Conservation (phyloP, 2,113 vertebrate species). For the Heteronetta atricapilla region DNA sequence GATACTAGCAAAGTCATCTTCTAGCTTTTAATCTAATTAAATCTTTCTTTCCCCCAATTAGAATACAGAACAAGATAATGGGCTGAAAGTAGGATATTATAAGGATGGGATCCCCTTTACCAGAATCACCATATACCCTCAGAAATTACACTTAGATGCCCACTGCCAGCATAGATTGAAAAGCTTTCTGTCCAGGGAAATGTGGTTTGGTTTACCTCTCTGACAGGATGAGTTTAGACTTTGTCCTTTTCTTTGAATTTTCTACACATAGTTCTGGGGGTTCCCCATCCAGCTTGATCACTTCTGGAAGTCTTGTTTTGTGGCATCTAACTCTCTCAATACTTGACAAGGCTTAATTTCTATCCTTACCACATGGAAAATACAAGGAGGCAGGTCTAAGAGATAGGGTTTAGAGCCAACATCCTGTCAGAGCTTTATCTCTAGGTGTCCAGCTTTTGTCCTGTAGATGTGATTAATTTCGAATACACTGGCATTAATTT, state of each 20-base stretch:
- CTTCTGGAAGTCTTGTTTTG: background rate
- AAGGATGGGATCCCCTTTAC: slow-evolving; percentile 39
- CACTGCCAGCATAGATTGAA: slow-evolving; percentile 29
- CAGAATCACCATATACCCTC: slow-evolving; percentile 29
- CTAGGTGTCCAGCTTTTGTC: background rate
- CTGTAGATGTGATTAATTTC: background rate
- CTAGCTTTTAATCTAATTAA: background rate
- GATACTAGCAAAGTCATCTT: background rate
- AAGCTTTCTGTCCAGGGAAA: background rate
- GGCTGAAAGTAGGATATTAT: slow-evolving; percentile 1
- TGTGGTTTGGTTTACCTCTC: slow-evolving; percentile 13
- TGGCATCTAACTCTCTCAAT: background rate
- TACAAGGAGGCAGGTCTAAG: background rate
- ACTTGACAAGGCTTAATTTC: background rate
- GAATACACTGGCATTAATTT: background rate
- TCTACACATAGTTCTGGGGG: background rate
- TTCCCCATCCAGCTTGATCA: background rate
- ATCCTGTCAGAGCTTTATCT: background rate
- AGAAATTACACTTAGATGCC: slow-evolving; percentile 29
- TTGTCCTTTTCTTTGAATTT: background rate
- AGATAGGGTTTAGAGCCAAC: background rate
- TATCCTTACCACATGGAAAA: background rate
- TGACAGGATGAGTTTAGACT: slow-evolving; percentile 9
- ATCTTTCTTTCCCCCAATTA: background rate
- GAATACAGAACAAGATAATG: background rate